Percentiles rank a stretch among this genome's conserved stretches.
Evolutionary conservation across 1,140 invertebrate genomes (phyloP).

Genomic region (Eumeta japonica): DNA sequence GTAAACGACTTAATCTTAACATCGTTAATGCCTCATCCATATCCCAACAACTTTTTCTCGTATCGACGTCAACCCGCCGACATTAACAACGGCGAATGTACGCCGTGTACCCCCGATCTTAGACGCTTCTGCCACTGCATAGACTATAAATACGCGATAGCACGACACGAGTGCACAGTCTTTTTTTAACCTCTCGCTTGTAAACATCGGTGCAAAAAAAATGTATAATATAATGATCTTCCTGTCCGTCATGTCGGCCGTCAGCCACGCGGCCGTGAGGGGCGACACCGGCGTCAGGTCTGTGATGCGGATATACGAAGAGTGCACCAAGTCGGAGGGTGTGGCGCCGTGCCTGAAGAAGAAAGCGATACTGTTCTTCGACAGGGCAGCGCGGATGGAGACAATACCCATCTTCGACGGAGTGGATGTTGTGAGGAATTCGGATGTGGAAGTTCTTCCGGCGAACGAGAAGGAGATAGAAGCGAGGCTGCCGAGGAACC

Average conservation of each 20-base stretch:
- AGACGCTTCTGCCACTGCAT: conserved; percentile 28
- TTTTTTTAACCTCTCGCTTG: conserved; percentile 30
- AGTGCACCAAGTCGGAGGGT: conserved; percentile 59
- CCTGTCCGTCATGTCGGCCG: conserved; percentile 12
- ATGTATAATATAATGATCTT: conserved; percentile 20
- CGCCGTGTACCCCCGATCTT: conserved; percentile 31
- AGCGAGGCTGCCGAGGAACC: conserved; percentile 61
- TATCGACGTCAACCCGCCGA: conserved; percentile 1
- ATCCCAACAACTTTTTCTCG: conserved; percentile 10
- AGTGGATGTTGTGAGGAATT: conserved; percentile 64
- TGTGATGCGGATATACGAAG: conserved; percentile 62
- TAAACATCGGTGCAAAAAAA: conserved; percentile 9
- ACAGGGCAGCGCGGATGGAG: conserved; percentile 68
- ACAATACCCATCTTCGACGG: conserved; percentile 66
- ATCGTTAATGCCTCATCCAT: neutral
- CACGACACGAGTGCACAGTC: conserved; percentile 22
- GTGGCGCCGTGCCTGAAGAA: conserved; percentile 75
- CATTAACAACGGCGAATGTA: conserved; percentile 9
- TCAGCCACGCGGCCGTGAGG: conserved; percentile 7
- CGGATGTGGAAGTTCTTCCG: conserved; percentile 34
- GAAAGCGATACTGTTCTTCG: conserved; percentile 75
- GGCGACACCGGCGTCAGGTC: conserved; percentile 56
- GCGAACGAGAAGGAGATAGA: conserved; percentile 67
- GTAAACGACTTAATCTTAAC: too few species aligned
- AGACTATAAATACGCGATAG: conserved; percentile 36